phyloP scores from a whole-genome alignment of 2,888 invertebrate species.

The Rotaria magnacalcarata region DNA sequence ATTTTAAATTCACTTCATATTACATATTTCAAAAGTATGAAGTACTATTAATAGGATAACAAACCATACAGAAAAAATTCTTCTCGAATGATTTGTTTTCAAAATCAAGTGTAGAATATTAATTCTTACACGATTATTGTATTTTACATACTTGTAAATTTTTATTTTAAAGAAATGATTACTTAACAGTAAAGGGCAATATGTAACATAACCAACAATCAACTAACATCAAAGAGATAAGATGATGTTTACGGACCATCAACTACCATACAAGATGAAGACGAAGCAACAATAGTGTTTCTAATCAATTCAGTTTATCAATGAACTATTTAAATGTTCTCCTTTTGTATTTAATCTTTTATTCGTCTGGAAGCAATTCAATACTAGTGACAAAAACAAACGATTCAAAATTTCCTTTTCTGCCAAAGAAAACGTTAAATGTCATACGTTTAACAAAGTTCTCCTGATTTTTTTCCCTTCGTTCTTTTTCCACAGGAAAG shows the following conservation, averaged over 20 bases:
- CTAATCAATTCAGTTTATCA: too few relatives aligned
- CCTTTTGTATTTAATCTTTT: background rate
- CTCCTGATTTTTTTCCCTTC: background rate
- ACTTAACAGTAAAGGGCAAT: background rate
- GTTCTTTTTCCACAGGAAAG: background rate
- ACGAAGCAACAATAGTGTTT: background rate
- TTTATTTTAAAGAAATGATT: background rate
- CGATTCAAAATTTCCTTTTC: background rate
- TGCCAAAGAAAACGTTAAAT: background rate
- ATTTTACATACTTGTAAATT: background rate
- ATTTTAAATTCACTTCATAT: background rate
- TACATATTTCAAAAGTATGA: background rate
- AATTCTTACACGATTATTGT: background rate
- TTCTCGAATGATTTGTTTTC: background rate
- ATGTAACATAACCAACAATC: background rate
- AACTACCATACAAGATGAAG: background rate
- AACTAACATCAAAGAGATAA: background rate
- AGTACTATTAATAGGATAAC: background rate
- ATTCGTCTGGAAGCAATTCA: background rate
- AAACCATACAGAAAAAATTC: background rate
- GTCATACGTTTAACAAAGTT: background rate
- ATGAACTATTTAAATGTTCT: too few relatives aligned
- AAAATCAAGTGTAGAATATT: background rate
- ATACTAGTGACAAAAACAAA: background rate
- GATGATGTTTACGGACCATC: background rate